A percentile compares a stretch with the other conserved stretches of the same genome.
Conservation (phyloP, 2,888 invertebrate species). For the Geotrupes spiniger region DNA sequence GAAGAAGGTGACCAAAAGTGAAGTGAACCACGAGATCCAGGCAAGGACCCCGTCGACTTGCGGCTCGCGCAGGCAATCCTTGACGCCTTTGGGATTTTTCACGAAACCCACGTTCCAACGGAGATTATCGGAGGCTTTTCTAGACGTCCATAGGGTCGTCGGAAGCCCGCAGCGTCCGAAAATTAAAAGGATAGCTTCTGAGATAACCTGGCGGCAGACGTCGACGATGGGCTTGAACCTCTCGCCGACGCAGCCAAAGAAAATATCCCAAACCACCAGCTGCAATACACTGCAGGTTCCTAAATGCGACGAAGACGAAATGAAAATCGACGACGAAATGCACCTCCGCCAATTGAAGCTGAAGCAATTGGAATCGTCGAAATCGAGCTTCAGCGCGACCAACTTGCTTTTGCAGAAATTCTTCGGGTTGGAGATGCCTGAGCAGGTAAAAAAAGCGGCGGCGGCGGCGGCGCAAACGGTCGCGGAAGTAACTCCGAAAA, state of each 20-base stretch:
- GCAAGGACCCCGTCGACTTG: constrained; percentile 76
- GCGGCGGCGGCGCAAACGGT: constrained; percentile 32
- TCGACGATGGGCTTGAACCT: constrained; percentile 44
- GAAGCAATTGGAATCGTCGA: not conserved
- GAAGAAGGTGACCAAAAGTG: constrained; percentile 74
- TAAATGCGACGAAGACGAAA: constrained; percentile 48
- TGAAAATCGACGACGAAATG: constrained; percentile 44
- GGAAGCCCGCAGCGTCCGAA: constrained; percentile 41
- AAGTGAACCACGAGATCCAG: constrained; percentile 77
- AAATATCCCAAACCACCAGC: constrained; percentile 63
- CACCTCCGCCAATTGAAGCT: constrained; percentile 6
- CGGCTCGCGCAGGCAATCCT: constrained; percentile 70
- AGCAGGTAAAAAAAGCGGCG: not conserved
- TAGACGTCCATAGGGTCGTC: constrained; percentile 49
- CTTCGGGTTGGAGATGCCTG: constrained; percentile 50
- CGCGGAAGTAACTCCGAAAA: constrained; percentile 38
- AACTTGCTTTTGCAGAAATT: constrained; percentile 62
- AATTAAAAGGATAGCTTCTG: constrained; percentile 54
- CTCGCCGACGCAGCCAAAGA: constrained; percentile 44
- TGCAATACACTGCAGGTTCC: constrained; percentile 68
- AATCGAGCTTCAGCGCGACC: constrained; percentile 54
- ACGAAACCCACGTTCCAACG: constrained; percentile 55
- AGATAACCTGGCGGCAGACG: constrained; percentile 54
- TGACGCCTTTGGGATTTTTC: constrained; percentile 58
- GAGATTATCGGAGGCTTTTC: constrained; percentile 57